Conservation (phyloP, 2,113 vertebrate species). For the Ammodytes dubius region DNA sequence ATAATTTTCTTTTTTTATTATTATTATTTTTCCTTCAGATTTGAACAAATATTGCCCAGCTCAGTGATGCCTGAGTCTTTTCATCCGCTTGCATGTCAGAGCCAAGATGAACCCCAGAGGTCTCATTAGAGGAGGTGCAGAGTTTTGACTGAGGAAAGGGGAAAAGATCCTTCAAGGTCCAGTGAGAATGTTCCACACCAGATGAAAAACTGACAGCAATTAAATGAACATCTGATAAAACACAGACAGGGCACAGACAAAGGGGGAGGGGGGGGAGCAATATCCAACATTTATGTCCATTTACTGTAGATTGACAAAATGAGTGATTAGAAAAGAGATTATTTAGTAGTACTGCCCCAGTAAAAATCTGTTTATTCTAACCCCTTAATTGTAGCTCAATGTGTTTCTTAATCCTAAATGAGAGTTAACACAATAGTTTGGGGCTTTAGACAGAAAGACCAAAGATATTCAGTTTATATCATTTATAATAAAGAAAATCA, state of each 20-base stretch:
- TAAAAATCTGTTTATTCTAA: background rate
- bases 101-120: conserved; percentile 72
- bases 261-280: conserved; percentile 5
- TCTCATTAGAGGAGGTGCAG: conserved; percentile 76
- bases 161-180: conserved; percentile 69
- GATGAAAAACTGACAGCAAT: conserved; percentile 67
- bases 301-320: background rate
- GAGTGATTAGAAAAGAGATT: background rate
- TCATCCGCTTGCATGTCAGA: conserved; percentile 62
- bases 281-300: conserved; percentile 13
- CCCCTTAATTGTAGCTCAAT: background rate
- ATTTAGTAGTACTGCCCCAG: background rate
- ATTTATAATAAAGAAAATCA: background rate
- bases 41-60: conserved; percentile 23
- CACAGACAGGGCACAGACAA: background rate
- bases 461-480: background rate
- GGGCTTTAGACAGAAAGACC: background rate
- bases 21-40: conserved; percentile 8
- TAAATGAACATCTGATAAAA: conserved; percentile 63
- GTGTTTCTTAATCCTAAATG: background rate
- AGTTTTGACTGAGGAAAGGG: conserved; percentile 53
- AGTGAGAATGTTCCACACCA: conserved; percentile 61
- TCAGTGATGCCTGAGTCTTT: conserved; percentile 47
- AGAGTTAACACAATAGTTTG: background rate
- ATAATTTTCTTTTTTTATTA: no score